Conservation (phyloP, 2,113 vertebrate species). For the Grammomys surdaster region DNA sequence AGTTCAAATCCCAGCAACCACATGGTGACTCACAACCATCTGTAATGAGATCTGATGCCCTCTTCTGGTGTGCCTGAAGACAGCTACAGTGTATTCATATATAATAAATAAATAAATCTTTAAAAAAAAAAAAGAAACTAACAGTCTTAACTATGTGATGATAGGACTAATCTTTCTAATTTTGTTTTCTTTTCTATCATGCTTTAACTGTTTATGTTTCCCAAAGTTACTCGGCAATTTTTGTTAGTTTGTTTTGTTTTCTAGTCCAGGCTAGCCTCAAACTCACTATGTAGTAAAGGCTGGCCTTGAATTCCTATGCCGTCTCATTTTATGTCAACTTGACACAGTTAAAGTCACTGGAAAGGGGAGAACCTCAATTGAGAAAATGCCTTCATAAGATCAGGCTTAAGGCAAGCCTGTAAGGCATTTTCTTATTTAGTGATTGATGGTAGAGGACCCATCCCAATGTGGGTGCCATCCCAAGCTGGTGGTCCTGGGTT, state of each 20-base stretch:
- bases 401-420: neutral
- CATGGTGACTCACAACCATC: no score
- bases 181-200: neutral
- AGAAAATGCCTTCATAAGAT: neutral
- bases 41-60: no score
- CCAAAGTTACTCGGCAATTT: neutral
- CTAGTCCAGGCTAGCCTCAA: neutral
- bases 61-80: no score
- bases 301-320: neutral
- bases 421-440: neutral
- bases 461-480: neutral
- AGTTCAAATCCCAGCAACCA: no score
- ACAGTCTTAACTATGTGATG: neutral
- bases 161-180: neutral
- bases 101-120: no score
- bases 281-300: neutral
- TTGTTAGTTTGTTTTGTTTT: neutral
- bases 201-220: slow-evolving; percentile 50
- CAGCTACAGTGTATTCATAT: no score
- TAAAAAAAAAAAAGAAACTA: no score
- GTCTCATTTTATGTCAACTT: neutral
- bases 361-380: neutral
- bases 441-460: neutral
- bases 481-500: neutral
- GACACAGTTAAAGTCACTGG: neutral